Evolutionary conservation across 2,113 vertebrate genomes (phyloP).

Genomic region (Pelusios castaneus): DNA sequence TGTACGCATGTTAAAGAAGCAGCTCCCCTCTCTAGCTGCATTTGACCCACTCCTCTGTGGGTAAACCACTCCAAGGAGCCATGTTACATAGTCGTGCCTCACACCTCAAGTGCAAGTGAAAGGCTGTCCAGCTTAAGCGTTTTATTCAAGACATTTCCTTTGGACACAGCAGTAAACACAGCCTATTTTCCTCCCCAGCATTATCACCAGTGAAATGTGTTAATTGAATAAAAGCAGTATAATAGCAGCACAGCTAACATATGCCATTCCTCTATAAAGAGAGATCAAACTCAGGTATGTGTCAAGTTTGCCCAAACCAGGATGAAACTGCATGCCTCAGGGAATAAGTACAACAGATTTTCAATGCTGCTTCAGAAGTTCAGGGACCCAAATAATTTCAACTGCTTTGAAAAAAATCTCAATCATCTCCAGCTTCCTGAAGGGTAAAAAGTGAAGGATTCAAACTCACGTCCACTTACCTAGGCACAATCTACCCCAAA

Average conservation of each 20-base stretch:
- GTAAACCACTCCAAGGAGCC: neutral
- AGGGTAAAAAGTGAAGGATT: neutral
- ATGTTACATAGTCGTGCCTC: neutral
- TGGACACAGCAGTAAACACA: neutral
- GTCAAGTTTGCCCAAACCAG: neutral
- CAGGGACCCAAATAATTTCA: neutral
- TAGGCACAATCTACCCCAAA: too few species aligned
- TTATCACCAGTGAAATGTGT: slow-evolving; percentile 6
- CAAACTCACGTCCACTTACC: neutral
- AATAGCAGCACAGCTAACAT: neutral
- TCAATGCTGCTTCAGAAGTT: neutral
- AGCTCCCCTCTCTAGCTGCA: neutral
- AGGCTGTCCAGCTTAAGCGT: neutral
- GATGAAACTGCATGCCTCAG: neutral
- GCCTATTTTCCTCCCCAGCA: neutral
- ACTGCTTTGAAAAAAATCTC: neutral
- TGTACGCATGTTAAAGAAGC: neutral
- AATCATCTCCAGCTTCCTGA: neutral
- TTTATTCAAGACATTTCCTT: neutral
- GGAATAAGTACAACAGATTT: neutral
- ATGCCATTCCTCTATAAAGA: neutral
- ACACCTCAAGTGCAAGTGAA: neutral
- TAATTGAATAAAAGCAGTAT: neutral
- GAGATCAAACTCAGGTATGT: neutral
- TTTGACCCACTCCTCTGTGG: neutral